phyloP scores from a whole-genome alignment of 2,113 vertebrate species.

The Steatornis caripensis region DNA sequence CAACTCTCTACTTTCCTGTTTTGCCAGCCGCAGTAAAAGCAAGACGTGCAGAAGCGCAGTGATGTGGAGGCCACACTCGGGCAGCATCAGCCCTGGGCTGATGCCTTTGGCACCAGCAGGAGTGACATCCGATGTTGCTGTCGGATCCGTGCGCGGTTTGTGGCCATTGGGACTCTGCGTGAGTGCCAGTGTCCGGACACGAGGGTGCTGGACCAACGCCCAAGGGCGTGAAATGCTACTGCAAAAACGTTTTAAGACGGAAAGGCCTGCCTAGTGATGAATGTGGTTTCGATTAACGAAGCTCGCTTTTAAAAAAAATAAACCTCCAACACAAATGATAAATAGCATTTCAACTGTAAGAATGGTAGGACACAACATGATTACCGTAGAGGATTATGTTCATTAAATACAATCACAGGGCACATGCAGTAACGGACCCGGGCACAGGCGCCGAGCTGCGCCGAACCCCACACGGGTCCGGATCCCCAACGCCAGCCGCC shows the following conservation, averaged over 20 bases:
- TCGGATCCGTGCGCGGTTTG: background rate
- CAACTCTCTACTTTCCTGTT: background rate
- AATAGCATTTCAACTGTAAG: background rate
- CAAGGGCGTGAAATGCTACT: background rate
- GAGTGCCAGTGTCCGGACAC: background rate
- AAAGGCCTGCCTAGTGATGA: background rate
- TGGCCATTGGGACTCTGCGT: accelerated
- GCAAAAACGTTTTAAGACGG: background rate
- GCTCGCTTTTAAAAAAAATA: background rate
- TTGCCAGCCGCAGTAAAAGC: background rate
- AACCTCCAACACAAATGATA: background rate
- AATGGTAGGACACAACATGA: accelerated
- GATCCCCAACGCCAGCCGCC: background rate
- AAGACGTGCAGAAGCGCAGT: accelerated
- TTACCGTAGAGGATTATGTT: background rate
- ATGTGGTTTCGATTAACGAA: background rate
- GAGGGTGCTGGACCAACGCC: background rate
- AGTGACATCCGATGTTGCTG: background rate
- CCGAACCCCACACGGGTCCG: background rate
- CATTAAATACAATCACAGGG: background rate
- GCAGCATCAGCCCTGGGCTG: background rate
- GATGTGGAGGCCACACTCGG: accelerated
- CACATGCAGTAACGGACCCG: accelerated
- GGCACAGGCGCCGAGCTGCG: accelerated
- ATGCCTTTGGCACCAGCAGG: background rate